Evolutionary conservation across 2,797 vertebrate genomes (phyloP).

Genomic region (Crax fasciolata): DNA sequence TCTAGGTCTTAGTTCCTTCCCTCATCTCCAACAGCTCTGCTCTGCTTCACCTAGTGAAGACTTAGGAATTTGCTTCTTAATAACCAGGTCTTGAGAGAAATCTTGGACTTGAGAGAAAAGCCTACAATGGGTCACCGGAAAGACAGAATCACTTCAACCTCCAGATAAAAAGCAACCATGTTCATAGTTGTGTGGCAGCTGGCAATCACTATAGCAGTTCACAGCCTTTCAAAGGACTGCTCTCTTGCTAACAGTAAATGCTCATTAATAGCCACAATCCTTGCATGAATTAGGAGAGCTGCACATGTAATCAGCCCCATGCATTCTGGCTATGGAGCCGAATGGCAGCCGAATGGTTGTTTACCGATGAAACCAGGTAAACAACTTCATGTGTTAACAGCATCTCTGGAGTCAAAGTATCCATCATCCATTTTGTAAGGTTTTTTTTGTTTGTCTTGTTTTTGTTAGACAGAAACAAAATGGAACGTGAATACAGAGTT

Average conservation of each 20-base stretch:
- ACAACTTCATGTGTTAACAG: neutral
- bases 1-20: neutral
- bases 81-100: neutral
- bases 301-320: rapidly evolving
- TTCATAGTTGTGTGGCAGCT: neutral
- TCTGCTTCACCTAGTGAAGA: neutral
- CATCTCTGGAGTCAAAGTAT: neutral
- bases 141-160: neutral
- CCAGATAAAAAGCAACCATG: neutral
- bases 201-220: neutral
- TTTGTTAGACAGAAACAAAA: neutral
- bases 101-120: neutral
- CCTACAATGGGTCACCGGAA: neutral
- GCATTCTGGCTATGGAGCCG: neutral
- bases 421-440: neutral
- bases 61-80: neutral
- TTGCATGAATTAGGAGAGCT: neutral
- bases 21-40: neutral
- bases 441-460: neutral
- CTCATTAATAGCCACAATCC: neutral
- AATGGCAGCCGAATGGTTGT: too few relatives aligned
- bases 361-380: neutral
- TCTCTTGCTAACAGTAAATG: neutral
- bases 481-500: neutral
- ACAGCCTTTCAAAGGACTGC: neutral